Percentiles rank a stretch among this genome's conserved stretches.
Conservation (phyloP, 1,140 invertebrate genomes). For the Drosophila leontia region DNA sequence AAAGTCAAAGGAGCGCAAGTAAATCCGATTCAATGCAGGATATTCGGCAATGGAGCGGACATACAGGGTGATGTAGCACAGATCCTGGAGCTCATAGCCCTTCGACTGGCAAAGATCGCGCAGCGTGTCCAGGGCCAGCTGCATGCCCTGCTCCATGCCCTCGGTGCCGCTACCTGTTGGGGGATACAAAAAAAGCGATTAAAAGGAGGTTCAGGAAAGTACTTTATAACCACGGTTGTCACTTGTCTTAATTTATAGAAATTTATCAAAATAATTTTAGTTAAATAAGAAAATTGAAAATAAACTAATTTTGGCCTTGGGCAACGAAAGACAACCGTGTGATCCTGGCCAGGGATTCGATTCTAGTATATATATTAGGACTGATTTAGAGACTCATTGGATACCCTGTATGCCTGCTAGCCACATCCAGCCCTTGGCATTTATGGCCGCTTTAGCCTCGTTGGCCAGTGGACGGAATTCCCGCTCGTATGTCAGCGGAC, state of each 20-base stretch:
- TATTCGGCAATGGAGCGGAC: constrained; percentile 93
- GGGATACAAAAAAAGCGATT: not conserved
- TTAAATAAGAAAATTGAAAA: not conserved
- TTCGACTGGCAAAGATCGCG: constrained; percentile 80
- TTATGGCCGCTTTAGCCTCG: constrained; percentile 87
- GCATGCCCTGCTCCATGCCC: constrained; percentile 71
- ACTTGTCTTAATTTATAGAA: not conserved
- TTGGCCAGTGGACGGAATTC: constrained; percentile 82
- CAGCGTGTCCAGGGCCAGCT: constrained; percentile 67
- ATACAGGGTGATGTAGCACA: constrained; percentile 93
- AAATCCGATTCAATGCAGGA: constrained; percentile 91
- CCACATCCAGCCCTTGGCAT: constrained; percentile 92
- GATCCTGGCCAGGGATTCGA: not conserved
- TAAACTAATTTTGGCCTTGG: not conserved
- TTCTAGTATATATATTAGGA: not conserved
- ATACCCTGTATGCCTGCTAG: constrained; percentile 90
- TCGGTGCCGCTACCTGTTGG: constrained; percentile 56
- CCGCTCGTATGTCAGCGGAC: constrained; percentile 80
- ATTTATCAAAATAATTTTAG: no score
- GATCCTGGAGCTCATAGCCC: constrained; percentile 88
- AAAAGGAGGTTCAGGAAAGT: not conserved
- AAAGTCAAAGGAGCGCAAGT: constrained; percentile 90
- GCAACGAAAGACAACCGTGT: not conserved
- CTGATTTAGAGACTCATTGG: constrained; percentile 14
- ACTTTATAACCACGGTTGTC: not conserved